Evolutionary conservation across 2,113 vertebrate species (phyloP), one percentile per base, ranked within the genome.

Genomic region (Clinocottus analis): DNA sequence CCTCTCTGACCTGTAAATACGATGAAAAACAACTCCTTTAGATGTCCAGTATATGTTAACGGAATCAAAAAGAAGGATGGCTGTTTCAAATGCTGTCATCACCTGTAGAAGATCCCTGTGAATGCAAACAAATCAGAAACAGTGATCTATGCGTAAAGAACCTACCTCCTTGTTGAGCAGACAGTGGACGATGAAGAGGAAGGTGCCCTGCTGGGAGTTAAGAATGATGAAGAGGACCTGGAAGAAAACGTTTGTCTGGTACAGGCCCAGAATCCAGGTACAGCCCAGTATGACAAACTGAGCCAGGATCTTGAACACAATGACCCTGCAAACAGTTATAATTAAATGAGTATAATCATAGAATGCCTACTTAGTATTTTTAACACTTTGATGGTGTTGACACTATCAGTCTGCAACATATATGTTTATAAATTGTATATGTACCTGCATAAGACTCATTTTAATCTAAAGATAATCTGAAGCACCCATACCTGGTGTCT

Each of bases 201-300:
- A 92, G 53, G 92, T 94, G 33, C 93, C 94, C 75, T 95, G 93
- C 82, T 94, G 94, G 23, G 92, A 93, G 87, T 90, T 94, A 3
- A 95, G 77, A 2, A 95, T 1, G 1, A 90, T 85, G 27, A 94
- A 94, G 49, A 91, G 73, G 5, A 92, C 66, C 45, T 87, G 77
- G 47, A 92, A 89, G 62, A 89, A 80, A 17, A 86, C 58, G 65
- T 85, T 89, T 3, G 39, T 23, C 59, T 93, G 89, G 87, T 86
- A 92, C 51, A 94, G 71, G 7, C 93, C 93, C 53, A 94, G 87
- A 39, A 93, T 74, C 93, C 91, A 94, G 37, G 91, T 83, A 39
- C 87, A 93, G 68, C 91, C 92, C 69, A 94, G 72, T 14, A 95
- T 89, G 60, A 94, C 64, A 67, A 92, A 94, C 88, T 95, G 94